Evolutionary conservation across 2,113 vertebrate species (phyloP).

Genomic region (Podiceps cristatus): DNA sequence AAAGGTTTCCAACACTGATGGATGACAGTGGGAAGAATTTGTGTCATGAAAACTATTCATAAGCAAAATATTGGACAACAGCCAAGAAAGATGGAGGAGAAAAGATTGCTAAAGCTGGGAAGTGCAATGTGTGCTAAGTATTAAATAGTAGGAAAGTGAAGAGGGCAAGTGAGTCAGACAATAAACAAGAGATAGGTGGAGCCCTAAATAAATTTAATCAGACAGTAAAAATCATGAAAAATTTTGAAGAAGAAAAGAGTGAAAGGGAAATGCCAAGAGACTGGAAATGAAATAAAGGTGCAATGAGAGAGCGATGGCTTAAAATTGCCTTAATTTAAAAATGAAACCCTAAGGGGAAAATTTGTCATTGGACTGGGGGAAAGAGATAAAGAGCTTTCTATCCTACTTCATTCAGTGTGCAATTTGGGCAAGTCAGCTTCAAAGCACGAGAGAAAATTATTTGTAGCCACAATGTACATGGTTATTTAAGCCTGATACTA

Average conservation of each 20-base stretch:
- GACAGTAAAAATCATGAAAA: background rate
- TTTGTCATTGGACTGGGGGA: background rate
- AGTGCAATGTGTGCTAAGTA: background rate
- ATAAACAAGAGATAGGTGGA: background rate
- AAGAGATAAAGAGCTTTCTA: background rate
- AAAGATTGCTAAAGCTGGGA: background rate
- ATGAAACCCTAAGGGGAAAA: background rate
- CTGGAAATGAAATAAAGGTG: background rate
- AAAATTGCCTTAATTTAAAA: constrained; percentile 9
- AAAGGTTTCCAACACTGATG: fast-evolving
- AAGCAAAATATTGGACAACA: background rate
- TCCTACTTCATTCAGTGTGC: background rate
- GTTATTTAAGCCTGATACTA: background rate
- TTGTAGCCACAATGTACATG: background rate
- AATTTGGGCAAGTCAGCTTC: background rate
- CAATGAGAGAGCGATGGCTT: background rate
- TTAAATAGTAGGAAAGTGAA: background rate
- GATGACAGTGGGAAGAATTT: background rate
- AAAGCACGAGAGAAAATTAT: background rate
- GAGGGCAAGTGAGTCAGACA: background rate
- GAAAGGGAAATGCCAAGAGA: background rate
- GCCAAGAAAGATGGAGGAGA: background rate
- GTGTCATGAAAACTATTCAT: background rate
- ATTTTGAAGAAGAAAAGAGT: background rate
- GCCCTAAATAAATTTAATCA: background rate